Base-by-base conservation (phyloP, 2,113 vertebrate species). In the Corapipo altera region DNA sequence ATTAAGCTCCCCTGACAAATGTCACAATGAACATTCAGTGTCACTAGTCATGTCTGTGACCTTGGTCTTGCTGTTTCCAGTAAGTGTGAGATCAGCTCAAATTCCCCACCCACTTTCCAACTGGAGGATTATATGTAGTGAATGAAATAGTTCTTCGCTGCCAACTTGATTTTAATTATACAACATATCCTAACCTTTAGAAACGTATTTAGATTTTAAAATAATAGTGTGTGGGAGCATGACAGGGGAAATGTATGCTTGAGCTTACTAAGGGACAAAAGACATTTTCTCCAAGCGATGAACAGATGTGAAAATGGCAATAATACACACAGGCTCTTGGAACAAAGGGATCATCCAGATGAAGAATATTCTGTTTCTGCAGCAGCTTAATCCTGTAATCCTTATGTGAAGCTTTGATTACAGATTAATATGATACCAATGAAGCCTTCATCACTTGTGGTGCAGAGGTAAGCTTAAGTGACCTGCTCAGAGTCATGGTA, bases 291-390 rank as follows among this genome's bases (percentile, higher is more conserved):
- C 61, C 75, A 67, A 75, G 71, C 77, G 85, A 93, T n/a, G 48
- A 90, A 67, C 59, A 95, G 82, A 95, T 86, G 79, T 92, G 82
- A 92, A 95, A 93, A 91, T 77, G 32, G 37, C 59, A 94, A 44
- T 69, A 93, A 62, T 32, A 52, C 11, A 52, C 37, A 41, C 0
- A 2, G 54, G 20, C 4, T 93, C 37, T 69, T 77, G 64, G 62
- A 94, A 90, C 27, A 91, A 93, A 91, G 61, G 35, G 61, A 67
- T 86, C 67, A 59, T 80, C 78, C 59, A 80, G 64, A 91, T 79
- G 82, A 93, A 85, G 44, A 93, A 67, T 80, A 77, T 86, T 85
- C 74, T 10, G 0, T 83, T 93, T 72, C 79, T 94, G 49, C 65
- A 75, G 57, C 55, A 90, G 35, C 37, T 93, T 86, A 77, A 91